Evolutionary conservation across 2,888 invertebrate genomes (phyloP), one percentile per base, ranked within the genome.

Genomic region (Acanthosoma haemorrhoidale): DNA sequence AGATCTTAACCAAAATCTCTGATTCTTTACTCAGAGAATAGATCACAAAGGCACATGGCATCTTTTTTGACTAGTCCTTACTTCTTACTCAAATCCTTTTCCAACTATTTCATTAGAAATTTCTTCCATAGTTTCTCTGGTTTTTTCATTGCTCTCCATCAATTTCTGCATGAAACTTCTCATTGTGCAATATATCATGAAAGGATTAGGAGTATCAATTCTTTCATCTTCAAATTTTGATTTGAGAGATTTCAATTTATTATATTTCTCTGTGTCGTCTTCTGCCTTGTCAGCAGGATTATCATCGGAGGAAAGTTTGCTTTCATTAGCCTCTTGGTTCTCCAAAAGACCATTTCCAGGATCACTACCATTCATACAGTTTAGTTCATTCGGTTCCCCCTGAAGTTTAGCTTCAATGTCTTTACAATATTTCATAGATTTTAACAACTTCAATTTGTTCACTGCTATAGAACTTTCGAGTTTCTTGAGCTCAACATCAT

Each of bases 141-240:
- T 61, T 3, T 34, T 61, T 21, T 69, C 61, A 51, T 57, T 64
- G 6, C 36, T 34, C 29, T 39, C 36, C 41, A 67, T 39, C 15
- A 71, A 34, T 25, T 51, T 41, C 39, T 71, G 68, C 57, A 73
- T 39, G 31, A 71, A 63, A 69, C 71, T 72, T n/a, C 69, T 51
- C 13, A 73, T 51, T 2, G 70, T 61, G 63, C 73, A 72, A 38
- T 71, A 73, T 6, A 71, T 21, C 5, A 73, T 66, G 70, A 73
- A 75, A 5, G 76, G 76, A 71, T 75, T 74, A n/a, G 76, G 76
- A 60, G 73, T 69, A 68, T 69, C 72, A n/a, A 76, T 68, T n/a
- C 74, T 63, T 18, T 70, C 69, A 11, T 66, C 63, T 73, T 75
- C 74, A 74, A 76, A 76, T 36, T 74, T 71, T 15, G 64, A 21